These are phyloP conservation scores for Eciton burchellii DNA, from an alignment of 1,140 invertebrate genomes.

Conservation along the genomic window DNA sequence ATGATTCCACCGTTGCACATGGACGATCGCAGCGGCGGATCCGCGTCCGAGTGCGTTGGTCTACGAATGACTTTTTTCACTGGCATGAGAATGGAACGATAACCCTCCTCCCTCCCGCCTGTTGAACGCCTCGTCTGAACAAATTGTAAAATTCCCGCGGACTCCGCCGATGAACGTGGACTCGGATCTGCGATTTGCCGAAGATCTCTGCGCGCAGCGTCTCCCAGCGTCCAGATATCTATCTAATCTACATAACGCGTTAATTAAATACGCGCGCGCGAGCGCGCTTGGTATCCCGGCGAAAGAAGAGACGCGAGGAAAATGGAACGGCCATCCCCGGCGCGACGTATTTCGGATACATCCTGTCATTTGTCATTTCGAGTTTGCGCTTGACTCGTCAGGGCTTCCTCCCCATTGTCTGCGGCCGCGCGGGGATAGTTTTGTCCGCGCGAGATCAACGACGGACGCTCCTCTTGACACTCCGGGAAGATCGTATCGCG, in stretches of 20 bases:
- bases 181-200: too few species aligned
- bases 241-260: not conserved
- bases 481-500: too few species aligned
- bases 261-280: not conserved
- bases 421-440: conserved; percentile 73
- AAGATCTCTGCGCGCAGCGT: too few species aligned
- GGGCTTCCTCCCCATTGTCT: conserved; percentile 78
- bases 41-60: not conserved
- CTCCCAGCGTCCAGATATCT: too few species aligned
- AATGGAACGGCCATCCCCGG: conserved; percentile 28
- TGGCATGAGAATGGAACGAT: too few species aligned
- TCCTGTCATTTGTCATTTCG: conserved; percentile 83
- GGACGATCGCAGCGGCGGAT: not conserved
- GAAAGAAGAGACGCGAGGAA: conserved; percentile 29
- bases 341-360: conserved; percentile 69
- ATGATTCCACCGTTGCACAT: not conserved
- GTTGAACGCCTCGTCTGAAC: too few species aligned
- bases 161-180: too few species aligned
- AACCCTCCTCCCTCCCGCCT: too few species aligned
- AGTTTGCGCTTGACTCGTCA: conserved; percentile 81
- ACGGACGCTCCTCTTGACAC: too few species aligned
- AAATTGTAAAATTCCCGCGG: too few species aligned
- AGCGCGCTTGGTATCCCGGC: not conserved
- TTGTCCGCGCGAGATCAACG: conserved; percentile 74
- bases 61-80: too few species aligned